These are phyloP conservation scores for Papilio protenor DNA, from an alignment of 2,888 invertebrate species.

Conservation along the genomic window DNA sequence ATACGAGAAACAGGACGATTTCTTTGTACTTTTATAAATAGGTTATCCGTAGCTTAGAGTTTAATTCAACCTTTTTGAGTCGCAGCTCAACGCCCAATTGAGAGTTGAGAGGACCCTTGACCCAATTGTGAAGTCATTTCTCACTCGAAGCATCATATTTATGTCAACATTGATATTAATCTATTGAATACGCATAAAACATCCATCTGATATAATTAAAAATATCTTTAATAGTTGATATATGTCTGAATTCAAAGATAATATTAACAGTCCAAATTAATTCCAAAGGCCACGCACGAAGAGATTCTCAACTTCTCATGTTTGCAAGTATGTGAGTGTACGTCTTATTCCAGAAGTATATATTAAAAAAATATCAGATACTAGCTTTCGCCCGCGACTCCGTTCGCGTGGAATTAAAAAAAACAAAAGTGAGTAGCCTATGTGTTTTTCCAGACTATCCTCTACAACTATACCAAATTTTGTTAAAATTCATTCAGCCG, in stretches of 20 bases:
- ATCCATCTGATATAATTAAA: background rate
- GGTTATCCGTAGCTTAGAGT: constrained; percentile 11
- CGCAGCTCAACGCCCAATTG: constrained; percentile 8
- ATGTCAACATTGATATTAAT: constrained; percentile 10
- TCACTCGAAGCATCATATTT: constrained; percentile 17
- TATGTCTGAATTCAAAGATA: background rate
- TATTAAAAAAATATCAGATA: no score
- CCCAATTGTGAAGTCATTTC: constrained; percentile 21
- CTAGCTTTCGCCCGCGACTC: no score
- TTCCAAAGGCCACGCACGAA: background rate
- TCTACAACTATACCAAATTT: no score
- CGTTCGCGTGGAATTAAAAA: no score
- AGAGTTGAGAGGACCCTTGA: constrained; percentile 9
- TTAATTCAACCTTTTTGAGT: constrained; percentile 6
- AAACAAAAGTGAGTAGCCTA: no score
- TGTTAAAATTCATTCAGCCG: no score
- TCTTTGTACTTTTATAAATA: background rate
- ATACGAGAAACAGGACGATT: background rate
- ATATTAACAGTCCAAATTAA: background rate
- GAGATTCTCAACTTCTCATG: background rate
- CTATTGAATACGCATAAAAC: background rate
- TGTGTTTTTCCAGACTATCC: no score
- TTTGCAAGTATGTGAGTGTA: background rate
- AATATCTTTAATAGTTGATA: background rate
- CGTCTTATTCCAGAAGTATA: no score